phyloP scores from a whole-genome alignment of 2,113 vertebrate species.

The Melanocharis versteri region DNA sequence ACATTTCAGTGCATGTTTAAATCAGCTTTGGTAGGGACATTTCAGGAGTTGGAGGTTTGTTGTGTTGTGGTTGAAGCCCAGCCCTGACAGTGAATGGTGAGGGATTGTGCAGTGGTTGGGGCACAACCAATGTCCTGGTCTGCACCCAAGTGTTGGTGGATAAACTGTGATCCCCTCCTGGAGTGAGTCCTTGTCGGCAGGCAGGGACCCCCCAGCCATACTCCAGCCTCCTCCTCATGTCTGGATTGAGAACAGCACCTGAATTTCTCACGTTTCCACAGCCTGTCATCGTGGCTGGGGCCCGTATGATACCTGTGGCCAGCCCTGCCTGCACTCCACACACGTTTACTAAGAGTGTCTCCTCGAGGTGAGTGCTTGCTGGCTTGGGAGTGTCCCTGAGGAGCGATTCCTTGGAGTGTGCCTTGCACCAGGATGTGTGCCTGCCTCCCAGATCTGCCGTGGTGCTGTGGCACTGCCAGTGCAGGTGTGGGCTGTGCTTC shows the following conservation, averaged over 20 bases:
- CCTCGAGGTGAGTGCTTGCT: not conserved
- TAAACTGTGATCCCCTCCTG: not conserved
- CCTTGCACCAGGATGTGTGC: not conserved
- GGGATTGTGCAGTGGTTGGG: not conserved
- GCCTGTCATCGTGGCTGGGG: not conserved
- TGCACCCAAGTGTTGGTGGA: not conserved
- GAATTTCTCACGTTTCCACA: not conserved
- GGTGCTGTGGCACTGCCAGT: not conserved
- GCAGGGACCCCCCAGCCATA: not conserved
- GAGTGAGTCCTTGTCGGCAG: not conserved
- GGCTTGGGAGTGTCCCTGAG: not conserved
- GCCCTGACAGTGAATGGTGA: not conserved
- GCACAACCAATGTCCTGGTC: not conserved
- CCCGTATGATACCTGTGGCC: not conserved
- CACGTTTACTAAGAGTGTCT: not conserved
- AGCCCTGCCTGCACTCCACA: not conserved
- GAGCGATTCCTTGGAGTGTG: not conserved
- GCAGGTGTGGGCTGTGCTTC: not conserved
- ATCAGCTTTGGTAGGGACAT: not conserved
- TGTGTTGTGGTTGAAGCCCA: not conserved
- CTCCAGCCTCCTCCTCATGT: not conserved
- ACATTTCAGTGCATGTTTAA: not conserved
- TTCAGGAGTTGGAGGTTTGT: not conserved
- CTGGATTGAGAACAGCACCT: not conserved
- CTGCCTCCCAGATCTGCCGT: not conserved